Evolutionary conservation across 1,140 invertebrate species (phyloP), one percentile per base, ranked within the genome.

Genomic region (Maconellicoccus hirsutus): DNA sequence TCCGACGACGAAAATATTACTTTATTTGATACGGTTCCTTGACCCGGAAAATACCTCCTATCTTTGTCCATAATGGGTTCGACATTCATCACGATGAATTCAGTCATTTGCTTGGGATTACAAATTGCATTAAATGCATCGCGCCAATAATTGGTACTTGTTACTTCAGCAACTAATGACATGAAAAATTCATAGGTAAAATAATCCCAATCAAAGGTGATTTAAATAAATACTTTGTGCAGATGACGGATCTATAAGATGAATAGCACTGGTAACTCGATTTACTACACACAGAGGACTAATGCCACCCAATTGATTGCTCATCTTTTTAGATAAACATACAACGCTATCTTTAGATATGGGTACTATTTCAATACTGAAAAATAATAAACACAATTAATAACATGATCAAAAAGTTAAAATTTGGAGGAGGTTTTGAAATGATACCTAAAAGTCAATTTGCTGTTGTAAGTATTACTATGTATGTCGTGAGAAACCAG

Each of bases 381-480:
- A 86, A 71, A 80, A 84, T 21, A 71, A 33, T 52, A 59, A 38
- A 72, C n/a, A 26, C 38, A 23, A 72, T 75, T 38, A 71, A 19
- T 23, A 7, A 1, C 25, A 71, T 23, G 0, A 52, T 27, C 26
- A 69, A 42, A 61, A 61, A 16, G 16, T 23, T 26, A 39, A 70
- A 72, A 63, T 23, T 42, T 70, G 26, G 19, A n/a, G n/a, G 33
- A 33, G 29, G 29, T 12, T 63, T 23, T 38, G 6, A 7, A 38
- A 38, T 38, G n/a, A n/a, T 79, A 82, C 81, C 81, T 81, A 80
- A 86, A 93, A 39, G 90, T 89, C 77, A 90, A 92, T 81, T 99
- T 99, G 80, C 98, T 99, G 80, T 98, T 98, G 80, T 93, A 98
- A 38, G 89, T 87, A 78, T 99, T 99, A 78, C 90, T 98, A 78